Conservation (phyloP, 2,113 vertebrate species). For the Lethenteron camtschaticum region DNA sequence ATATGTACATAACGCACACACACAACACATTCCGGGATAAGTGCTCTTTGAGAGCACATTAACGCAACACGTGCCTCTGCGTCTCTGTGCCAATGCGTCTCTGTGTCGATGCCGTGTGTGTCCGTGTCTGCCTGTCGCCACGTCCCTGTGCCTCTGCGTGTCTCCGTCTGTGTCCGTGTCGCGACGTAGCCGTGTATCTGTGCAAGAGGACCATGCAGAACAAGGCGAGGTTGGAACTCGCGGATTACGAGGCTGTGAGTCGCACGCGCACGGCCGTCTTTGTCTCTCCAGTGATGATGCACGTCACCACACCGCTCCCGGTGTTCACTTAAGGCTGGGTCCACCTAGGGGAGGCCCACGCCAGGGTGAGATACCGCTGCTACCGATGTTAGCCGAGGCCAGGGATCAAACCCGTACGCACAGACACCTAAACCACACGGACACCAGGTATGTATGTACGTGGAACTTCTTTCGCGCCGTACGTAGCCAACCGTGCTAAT, state of each 20-base stretch:
- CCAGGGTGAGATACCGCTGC: no score
- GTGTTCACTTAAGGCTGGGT: no score
- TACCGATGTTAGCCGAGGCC: no score
- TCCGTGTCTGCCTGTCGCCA: not conserved
- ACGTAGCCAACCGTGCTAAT: no score
- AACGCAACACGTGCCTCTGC: not conserved
- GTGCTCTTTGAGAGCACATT: not conserved
- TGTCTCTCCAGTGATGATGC: no score
- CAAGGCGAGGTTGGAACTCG: conserved; percentile 83
- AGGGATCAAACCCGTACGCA: no score
- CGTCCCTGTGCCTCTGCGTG: not conserved
- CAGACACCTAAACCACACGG: no score
- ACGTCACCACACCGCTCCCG: no score
- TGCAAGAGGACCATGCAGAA: conserved; percentile 95
- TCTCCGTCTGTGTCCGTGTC: conserved; percentile 1
- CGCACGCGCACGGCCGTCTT: not conserved
- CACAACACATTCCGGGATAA: not conserved
- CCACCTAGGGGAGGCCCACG: no score
- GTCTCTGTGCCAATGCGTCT: not conserved
- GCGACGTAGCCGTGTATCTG: not conserved
- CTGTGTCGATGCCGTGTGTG: not conserved
- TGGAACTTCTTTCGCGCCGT: no score
- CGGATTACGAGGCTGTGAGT: conserved; percentile 93
- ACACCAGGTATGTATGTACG: no score
- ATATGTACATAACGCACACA: not conserved